Conservation (phyloP, 2,113 vertebrate species). For the Phodopus roborovskii region DNA sequence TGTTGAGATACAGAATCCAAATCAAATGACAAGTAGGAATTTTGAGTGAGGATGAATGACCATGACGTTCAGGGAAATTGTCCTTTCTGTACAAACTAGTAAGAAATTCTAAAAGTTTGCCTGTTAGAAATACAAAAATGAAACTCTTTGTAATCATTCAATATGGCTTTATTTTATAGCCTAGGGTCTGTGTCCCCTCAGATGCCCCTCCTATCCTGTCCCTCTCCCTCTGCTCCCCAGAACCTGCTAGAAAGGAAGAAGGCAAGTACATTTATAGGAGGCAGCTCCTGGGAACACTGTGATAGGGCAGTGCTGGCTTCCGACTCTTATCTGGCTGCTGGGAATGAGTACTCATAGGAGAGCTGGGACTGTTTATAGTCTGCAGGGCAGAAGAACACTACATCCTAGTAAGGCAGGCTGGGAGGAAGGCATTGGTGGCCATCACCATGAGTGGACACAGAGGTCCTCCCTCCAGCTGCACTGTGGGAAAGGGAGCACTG, state of each 20-base stretch:
- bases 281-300: neutral
- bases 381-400: too few relatives aligned
- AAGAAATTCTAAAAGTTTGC: slow-evolving; percentile 8
- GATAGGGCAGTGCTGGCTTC: neutral
- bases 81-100: neutral
- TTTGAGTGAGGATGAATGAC: slow-evolving; percentile 79
- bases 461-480: neutral
- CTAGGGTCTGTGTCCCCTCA: too few relatives aligned
- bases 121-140: neutral
- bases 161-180: neutral
- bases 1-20: slow-evolving; percentile 78
- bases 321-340: neutral
- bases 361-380: neutral
- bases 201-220: too few relatives aligned
- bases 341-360: neutral
- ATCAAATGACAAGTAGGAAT: slow-evolving; percentile 78
- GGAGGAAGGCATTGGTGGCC: too few relatives aligned
- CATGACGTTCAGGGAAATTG: slow-evolving; percentile 70
- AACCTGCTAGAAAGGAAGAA: too few relatives aligned
- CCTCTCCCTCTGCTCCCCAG: neutral
- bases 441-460: neutral
- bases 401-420: neutral
- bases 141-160: neutral
- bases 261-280: too few relatives aligned
- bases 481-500: neutral